Conservation (phyloP, 2,113 vertebrate species). For the Artemisiospiza belli region DNA sequence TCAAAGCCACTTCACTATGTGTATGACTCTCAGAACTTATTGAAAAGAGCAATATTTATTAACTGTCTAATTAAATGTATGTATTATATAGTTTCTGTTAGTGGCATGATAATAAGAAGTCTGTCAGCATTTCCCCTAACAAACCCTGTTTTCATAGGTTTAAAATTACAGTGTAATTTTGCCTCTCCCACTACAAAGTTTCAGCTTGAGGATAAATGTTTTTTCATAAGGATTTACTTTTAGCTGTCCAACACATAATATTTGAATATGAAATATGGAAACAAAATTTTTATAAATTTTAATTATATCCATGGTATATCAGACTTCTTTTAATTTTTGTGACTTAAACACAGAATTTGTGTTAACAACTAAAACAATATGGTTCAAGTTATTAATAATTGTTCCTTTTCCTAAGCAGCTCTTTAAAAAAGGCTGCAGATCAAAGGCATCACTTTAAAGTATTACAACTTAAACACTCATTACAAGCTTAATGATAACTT, state of each 20-base stretch:
- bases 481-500: not conserved
- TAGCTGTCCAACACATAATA: not conserved
- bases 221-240: not conserved
- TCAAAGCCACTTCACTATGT: not conserved
- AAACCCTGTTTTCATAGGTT: not conserved
- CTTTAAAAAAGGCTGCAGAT: not conserved
- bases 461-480: not conserved
- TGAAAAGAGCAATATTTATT: constrained; percentile 37
- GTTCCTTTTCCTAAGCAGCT: not conserved
- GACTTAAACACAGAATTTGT: not conserved
- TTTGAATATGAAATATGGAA: not conserved
- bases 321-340: not conserved
- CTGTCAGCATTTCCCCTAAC: not conserved
- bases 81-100: not conserved
- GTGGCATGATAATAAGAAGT: not conserved
- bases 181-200: not conserved
- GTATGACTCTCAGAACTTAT: not conserved
- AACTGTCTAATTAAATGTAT: constrained; percentile 28
- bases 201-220: not conserved
- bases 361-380: not conserved
- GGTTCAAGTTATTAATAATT: not conserved
- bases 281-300: not conserved
- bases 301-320: not conserved
- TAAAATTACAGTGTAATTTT: not conserved
- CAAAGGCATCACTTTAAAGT: not conserved